Base-by-base conservation (phyloP, 2,113 vertebrate genomes). In the Coptodon bakossiorum region DNA sequence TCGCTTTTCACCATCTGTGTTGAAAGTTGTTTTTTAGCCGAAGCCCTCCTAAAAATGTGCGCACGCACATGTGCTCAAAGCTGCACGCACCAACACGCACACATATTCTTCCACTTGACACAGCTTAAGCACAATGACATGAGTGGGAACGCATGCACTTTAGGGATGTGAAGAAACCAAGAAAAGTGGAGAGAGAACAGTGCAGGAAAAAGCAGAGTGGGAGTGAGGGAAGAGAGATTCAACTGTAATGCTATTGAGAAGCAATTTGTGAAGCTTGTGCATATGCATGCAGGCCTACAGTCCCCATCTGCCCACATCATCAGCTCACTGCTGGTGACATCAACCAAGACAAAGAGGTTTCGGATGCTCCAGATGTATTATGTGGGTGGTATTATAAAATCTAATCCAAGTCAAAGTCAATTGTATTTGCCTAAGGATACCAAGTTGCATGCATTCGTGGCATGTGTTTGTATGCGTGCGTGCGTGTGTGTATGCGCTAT, bases 221-320 rank as follows among this genome's bases (percentile, higher is more conserved):
- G 95, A 93, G 95, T 90, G 43, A 92, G 86, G 88, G 88, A 92
- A 92, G 90, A 88, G 86, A 79, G 90, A 86, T 86, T 90, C 89
- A 79, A 92, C 86, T 89, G 82, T 93, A 94, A 95, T 94, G 92
- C 93, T 93, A 94, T 95, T 94, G 94, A 95, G 90, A 87, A 93
- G 91, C 90, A 90, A 95, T 95, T 94, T 95, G 94, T 93, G 91
- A 91, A 93, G 95, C 91, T 90, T 94, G 90, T 93, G 94, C 91
- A 92, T 93, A 95, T 95, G 92, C 93, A 95, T 92, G 81, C 90
- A 92, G 92, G 81, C 89, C 93, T 82, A 90, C 85, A 89, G 93
- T 92, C 88, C 90, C 94, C 93, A 85, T 95, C 94, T 94, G 94
- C 94, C 94, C 95, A 95, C 95, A 94, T 91, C 93, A 87, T 90